Evolutionary conservation across 1,140 invertebrate genomes (phyloP).

Genomic region (Panulirus ornatus): DNA sequence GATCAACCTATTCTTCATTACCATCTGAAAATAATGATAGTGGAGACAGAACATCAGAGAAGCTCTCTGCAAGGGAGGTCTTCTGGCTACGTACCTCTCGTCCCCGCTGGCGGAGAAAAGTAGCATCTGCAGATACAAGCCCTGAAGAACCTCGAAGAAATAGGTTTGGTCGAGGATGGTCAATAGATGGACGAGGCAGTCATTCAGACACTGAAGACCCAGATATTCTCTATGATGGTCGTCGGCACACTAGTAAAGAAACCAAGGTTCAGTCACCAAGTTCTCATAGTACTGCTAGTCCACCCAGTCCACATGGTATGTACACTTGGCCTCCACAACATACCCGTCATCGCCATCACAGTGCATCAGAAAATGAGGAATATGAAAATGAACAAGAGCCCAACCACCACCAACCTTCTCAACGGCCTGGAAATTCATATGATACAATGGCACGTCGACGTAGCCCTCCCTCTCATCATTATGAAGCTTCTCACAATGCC

Average conservation of each 20-base stretch:
- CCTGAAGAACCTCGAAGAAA: constrained; percentile 70
- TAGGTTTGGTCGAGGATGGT: constrained; percentile 70
- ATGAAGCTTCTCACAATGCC: constrained; percentile 13
- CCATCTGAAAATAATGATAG: constrained; percentile 20
- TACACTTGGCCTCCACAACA: constrained; percentile 75
- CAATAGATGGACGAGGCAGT: constrained; percentile 66
- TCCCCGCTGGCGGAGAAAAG: constrained; percentile 73
- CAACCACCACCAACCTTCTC: background rate
- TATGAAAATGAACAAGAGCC: constrained; percentile 33
- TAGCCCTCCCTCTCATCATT: background rate
- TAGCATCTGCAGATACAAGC: constrained; percentile 74
- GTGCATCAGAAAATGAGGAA: constrained; percentile 58
- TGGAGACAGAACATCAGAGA: constrained; percentile 23
- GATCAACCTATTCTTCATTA: background rate
- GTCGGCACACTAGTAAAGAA: constrained; percentile 25
- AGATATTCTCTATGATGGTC: constrained; percentile 57
- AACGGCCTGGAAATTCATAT: constrained; percentile 30
- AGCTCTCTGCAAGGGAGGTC: constrained; percentile 61
- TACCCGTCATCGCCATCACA: constrained; percentile 70
- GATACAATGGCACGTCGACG: constrained; percentile 47
- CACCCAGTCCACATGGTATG: constrained; percentile 74
- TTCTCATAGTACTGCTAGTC: constrained; percentile 53
- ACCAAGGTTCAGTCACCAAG: background rate
- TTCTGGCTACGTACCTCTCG: constrained; percentile 73
- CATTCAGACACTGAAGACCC: constrained; percentile 73